A percentile compares a stretch with the other conserved stretches of the same genome.
Evolutionary conservation across 2,797 vertebrate species (phyloP).

Genomic region (Hydrophis major): DNA sequence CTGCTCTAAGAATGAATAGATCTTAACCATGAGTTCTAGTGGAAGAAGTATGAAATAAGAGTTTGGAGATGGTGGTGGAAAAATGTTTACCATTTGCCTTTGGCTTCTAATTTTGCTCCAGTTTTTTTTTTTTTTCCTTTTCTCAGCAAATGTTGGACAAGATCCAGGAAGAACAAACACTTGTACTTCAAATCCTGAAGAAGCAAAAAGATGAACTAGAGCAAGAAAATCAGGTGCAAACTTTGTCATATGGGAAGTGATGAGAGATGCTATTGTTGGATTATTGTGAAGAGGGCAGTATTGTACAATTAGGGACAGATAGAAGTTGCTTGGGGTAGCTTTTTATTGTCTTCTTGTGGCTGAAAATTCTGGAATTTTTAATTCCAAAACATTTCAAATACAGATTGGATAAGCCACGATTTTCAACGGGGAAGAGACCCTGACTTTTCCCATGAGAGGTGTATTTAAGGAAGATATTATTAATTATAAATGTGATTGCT

Average conservation of each 20-base stretch:
- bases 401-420: background rate
- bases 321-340: background rate
- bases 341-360: background rate
- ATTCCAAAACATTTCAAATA: background rate
- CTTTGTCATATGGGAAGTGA: background rate
- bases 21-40: background rate
- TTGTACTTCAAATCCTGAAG: constrained; percentile 37
- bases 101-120: background rate
- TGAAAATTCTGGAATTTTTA: background rate
- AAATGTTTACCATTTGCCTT: background rate
- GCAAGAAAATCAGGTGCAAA: constrained; percentile 51
- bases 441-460: background rate
- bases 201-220: constrained; percentile 40
- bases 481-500: background rate
- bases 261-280: background rate
- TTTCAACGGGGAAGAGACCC: background rate
- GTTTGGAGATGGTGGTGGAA: background rate
- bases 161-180: constrained; percentile 46
- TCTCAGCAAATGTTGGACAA: constrained; percentile 54
- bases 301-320: background rate
- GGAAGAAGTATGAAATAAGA: background rate
- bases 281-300: background rate
- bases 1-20: background rate
- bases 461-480: background rate
- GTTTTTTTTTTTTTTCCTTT: background rate